Base-by-base conservation (phyloP, 2,113 vertebrate genomes). In the Triplophysa dalaica region DNA sequence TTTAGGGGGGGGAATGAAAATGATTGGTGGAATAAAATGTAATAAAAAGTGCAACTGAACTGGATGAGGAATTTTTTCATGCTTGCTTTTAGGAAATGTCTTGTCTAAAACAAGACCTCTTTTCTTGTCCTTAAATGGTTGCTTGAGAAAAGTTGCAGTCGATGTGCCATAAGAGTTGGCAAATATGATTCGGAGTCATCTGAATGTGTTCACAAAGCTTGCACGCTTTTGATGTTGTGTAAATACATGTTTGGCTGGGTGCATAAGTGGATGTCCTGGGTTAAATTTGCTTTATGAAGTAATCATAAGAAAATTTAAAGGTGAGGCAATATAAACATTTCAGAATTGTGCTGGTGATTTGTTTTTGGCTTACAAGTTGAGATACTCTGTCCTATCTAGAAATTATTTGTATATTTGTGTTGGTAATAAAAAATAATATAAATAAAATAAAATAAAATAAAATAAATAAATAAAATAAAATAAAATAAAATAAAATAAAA, bases 91-190 rank as follows among this genome's bases (percentile, higher is more conserved):
- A n/a, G n/a, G n/a, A n/a, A n/a, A n/a, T n/a, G n/a, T 33, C 29
- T 33, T 45, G 21, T 33, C 26, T 10, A 52, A 70, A n/a, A 50
- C 38, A 78, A 69, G 21, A 79, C 12, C 17, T 22, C 14, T 21
- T n/a, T 60, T 79, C n/a, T 70, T 48, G 48, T 70, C 69, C 68
- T 33, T 64, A 72, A 75, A 61, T 75, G 77, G 11, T 24, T 70
- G 58, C 26, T 52, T 38, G 19, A 52, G 60, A 79, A 63, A 52
- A 33, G 56, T 50, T 22, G 9, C 33, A 38, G 69, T 70, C 41
- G 24, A 63, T 33, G 26, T 79, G 54, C 17, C 33, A 33, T 26
- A 60, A 45, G 22, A 17, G 22, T 33, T 61, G 56, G 33, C 67
- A 70, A 61, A 8, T 16, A 38, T 73, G 54, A 43, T 43, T 41